Evolutionary conservation across 2,113 vertebrate genomes (phyloP), one percentile per base, ranked within the genome.

Genomic region (Vimba vimba): DNA sequence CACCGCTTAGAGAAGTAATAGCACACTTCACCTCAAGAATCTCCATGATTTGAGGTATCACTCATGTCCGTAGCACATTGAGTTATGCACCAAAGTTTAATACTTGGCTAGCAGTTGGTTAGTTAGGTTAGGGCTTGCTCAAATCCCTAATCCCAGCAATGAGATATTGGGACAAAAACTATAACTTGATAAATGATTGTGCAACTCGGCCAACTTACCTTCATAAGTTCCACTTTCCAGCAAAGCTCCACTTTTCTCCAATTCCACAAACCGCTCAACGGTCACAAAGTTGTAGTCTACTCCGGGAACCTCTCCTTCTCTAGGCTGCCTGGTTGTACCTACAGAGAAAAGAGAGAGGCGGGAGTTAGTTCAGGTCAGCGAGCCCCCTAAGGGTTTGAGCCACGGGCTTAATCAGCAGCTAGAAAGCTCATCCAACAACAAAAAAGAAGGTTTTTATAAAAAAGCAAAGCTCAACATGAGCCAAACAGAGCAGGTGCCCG

Each of bases 261-360:
- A 90, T 96, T 99, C 97, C 96, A 98, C 96, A 96, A 99, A 99
- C 92, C 96, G 96, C 93, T 98, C 97, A 91, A 99, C 94, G 30
- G 96, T 98, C 92, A 99, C 97, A 88, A 99, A 99, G 94, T 98
- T 98, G 93, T 99, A 99, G 95, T 99, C 98, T 95, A 99, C 98
- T 87, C 98, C 98, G 0, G 98, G 97, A 91, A 99, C 98, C 91
- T 99, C 98, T 19, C 98, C 98, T 94, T 99, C 98, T 95, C 97
- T 98, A 95, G 98, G 98, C 93, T 96, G 97, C 94, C 98, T 96
- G 95, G 98, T 99, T 75, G 98, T 99, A 94, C 98, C 98, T 99
- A 84, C 4, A 71, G 23, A 73, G 64, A 15, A 59, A 27, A 85
- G 30, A 83, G 57, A 55, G 47, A 36, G 50, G 25, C 3, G 12